Evolutionary conservation across 2,888 invertebrate species (phyloP), one percentile per base, ranked within the genome.

Genomic region (Rhogogaster chlorosoma): DNA sequence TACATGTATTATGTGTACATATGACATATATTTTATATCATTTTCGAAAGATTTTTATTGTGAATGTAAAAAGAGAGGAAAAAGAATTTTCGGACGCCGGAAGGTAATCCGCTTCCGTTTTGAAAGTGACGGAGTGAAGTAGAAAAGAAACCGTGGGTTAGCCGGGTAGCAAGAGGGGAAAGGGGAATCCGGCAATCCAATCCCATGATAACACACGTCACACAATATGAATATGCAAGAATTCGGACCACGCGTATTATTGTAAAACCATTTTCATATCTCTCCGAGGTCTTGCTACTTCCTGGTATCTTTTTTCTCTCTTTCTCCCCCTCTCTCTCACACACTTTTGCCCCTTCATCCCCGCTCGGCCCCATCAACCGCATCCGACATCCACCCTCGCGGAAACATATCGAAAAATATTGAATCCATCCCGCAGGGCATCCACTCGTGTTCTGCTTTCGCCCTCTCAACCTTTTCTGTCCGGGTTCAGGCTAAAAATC

Each of bases 341-440:
- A 10, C 29, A 26, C 45, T 12, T 36, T 9, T 22, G 29, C 38
- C 64, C 61, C 15, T 36, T 29, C 12, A 26, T 18, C 83, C 67
- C 83, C 67, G 45, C 67, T 29, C n/a, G 67, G 26, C 45, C 61
- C 80, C 61, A 61, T 80, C 57, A 80, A 80, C 80, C 80, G 61
- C 80, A 70, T 83, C 83, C 83, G 83, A 83, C 83, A 70, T 83
- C 32, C 83, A 83, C 84, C 80, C 80, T 85, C 84, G 84, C 80
- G 82, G 77, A 85, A 82, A 85, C 80, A 82, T 85, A 85, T 85
- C 82, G 84, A 70, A 85, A 83, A 85, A 85, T 85, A 85, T 85
- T 85, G 84, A 85, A 82, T 85, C 70, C 84, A 85, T 82, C 80
- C 84, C 84, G 67, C 78, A 49, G 80, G 82, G 84, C 49, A 82